Conservation (phyloP, 2,888 invertebrate species). For the Drosophila borealis region DNA sequence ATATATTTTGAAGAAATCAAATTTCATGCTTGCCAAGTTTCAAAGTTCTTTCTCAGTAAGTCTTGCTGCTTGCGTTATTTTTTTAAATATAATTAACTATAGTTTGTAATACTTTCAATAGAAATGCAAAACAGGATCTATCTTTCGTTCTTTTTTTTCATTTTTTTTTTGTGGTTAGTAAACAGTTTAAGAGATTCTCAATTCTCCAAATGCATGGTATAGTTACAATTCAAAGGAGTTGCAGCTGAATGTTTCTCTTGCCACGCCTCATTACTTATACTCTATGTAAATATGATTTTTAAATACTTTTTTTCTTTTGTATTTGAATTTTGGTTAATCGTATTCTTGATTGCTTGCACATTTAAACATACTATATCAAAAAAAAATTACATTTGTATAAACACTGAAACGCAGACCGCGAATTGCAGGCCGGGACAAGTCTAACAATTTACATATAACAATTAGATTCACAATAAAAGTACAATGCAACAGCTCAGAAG, state of each 20-base stretch:
- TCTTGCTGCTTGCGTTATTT: no score
- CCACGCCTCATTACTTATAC: background rate
- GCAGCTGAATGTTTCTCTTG: constrained; percentile 1
- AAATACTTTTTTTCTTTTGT: background rate
- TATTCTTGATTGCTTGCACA: constrained; percentile 32
- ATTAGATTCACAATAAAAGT: constrained; percentile 36
- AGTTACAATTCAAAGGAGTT: background rate
- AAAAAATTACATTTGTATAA: constrained; percentile 24
- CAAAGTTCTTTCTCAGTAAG: no score
- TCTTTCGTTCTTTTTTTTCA: background rate
- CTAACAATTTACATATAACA: constrained; percentile 49
- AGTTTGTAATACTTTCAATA: background rate
- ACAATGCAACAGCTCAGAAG: constrained; percentile 15
- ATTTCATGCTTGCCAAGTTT: background rate
- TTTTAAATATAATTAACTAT: background rate
- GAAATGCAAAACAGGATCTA: no score
- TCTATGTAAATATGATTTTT: constrained; percentile 7
- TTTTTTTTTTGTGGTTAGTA: background rate
- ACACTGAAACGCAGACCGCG: constrained; percentile 38
- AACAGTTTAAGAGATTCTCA: constrained; percentile 4
- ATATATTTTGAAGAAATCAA: background rate
- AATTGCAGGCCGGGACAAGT: constrained; percentile 19
- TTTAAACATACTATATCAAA: constrained; percentile 14
- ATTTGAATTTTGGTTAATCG: constrained; percentile 2
- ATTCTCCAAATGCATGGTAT: constrained; percentile 4